Evolutionary conservation across 2,888 invertebrate genomes (phyloP).

Genomic region (Morinoia aosen): DNA sequence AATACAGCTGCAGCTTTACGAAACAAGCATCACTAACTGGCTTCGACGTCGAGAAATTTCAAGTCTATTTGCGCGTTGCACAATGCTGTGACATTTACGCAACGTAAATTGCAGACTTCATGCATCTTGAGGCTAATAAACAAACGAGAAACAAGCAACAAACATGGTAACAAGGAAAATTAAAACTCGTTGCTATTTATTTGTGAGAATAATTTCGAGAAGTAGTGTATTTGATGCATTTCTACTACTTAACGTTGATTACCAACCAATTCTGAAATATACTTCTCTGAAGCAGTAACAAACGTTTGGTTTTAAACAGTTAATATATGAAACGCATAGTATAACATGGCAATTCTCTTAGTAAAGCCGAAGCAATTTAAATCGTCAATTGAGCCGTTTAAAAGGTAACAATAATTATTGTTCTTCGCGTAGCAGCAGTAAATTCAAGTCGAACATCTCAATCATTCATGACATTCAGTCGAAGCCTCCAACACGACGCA

Average conservation of each 20-base stretch:
- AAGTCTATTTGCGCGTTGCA: background rate
- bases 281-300: background rate
- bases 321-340: background rate
- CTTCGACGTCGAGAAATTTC: background rate
- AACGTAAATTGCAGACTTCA: background rate
- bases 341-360: background rate
- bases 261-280: background rate
- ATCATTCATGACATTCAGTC: background rate
- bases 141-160: background rate
- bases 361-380: background rate
- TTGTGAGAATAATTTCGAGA: background rate
- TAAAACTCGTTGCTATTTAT: background rate
- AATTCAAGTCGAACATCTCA: background rate
- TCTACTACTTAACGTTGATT: background rate
- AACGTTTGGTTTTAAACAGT: background rate
- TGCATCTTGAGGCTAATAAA: background rate
- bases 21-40: background rate
- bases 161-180: background rate
- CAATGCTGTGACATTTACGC: background rate
- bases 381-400: background rate
- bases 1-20: background rate
- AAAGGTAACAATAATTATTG: background rate
- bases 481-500: background rate
- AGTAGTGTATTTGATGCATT: background rate
- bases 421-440: background rate